Conservation (phyloP, 2,888 invertebrate genomes). For the Hermaeophaga mercurialis region DNA sequence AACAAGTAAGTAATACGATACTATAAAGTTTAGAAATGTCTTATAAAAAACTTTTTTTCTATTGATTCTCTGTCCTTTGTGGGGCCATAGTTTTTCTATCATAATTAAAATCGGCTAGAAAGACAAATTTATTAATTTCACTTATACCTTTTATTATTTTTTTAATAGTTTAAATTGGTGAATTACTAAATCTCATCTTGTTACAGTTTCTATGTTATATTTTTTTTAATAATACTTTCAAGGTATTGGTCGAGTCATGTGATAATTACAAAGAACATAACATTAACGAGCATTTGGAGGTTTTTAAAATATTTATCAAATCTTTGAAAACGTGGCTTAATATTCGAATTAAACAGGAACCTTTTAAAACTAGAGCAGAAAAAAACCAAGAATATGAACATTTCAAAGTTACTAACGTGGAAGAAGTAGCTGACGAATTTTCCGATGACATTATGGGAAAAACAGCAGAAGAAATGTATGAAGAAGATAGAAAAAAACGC, state of each 20-base stretch:
- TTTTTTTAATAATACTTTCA: constrained; percentile 33
- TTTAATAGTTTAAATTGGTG: no score
- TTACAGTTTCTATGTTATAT: no score
- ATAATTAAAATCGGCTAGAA: no score
- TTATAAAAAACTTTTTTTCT: constrained; percentile 1
- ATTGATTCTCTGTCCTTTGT: no score
- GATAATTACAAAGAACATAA: constrained; percentile 65
- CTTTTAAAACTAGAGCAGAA: constrained; percentile 48
- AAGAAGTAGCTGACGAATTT: constrained; percentile 51
- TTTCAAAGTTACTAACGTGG: constrained; percentile 45
- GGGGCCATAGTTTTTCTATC: no score
- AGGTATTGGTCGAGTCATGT: constrained; percentile 67
- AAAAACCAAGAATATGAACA: constrained; percentile 46
- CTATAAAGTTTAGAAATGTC: not conserved
- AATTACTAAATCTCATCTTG: no score
- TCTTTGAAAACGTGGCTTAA: constrained; percentile 66
- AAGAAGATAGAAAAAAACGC: constrained; percentile 58
- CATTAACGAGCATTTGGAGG: constrained; percentile 67
- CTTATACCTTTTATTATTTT: no score
- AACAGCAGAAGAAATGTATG: constrained; percentile 62
- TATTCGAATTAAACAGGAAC: constrained; percentile 43
- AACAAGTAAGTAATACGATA: constrained; percentile 64
- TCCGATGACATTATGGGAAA: constrained; percentile 53
- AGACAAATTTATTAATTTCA: no score
- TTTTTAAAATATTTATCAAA: constrained; percentile 71